Base-by-base conservation (phyloP, 2,888 invertebrate genomes). In the Plebejus anna region DNA sequence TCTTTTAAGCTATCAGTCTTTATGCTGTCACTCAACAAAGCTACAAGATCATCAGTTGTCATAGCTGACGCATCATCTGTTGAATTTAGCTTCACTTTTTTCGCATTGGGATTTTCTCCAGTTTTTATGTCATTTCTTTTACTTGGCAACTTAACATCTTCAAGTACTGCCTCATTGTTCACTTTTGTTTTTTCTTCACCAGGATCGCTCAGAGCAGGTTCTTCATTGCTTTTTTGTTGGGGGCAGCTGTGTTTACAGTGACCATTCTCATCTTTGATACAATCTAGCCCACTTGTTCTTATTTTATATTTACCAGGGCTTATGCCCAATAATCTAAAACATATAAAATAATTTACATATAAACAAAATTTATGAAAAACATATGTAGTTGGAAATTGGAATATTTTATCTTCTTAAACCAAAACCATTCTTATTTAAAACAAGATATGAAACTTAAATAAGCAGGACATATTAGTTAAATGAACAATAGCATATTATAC, bases 251-350 rank as follows among this genome's bases (percentile, higher is more conserved):
- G 93, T 66, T 85, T 80, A 79, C 93, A 94, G 81, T 84, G 84
- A 1, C 92, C 92, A 77, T 90, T 88, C 79, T 86, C 86, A 79
- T 91, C 89, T 82, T 90, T 92, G 2, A 89, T 86, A 79, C 93
- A 94, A 77, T 84, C 87, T 42, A 94, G 83, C 0, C 90, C 91
- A 42, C 90, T 89, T 76, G 91, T 85, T 78, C 92, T 88, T 0
- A 94, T 80, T 78, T 88, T 87, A 81, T 94, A 92, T 79, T 90
- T 88, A 22, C 93, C 93, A 42, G 93, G 88, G 75, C 83, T 87
- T 83, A 93, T 85, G 11, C 89, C 92, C 79, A 94, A 87, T 82
- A 92, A 84, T 77, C 93, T 94, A 84, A 75, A 88, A 84, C 42
- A 75, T 78, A 66, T 57, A 75, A 61, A 32, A 76, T 22, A 61